Evolutionary conservation across 2,797 vertebrate species (phyloP), one percentile per base, ranked within the genome.

Genomic region (Myotis daubentonii): DNA sequence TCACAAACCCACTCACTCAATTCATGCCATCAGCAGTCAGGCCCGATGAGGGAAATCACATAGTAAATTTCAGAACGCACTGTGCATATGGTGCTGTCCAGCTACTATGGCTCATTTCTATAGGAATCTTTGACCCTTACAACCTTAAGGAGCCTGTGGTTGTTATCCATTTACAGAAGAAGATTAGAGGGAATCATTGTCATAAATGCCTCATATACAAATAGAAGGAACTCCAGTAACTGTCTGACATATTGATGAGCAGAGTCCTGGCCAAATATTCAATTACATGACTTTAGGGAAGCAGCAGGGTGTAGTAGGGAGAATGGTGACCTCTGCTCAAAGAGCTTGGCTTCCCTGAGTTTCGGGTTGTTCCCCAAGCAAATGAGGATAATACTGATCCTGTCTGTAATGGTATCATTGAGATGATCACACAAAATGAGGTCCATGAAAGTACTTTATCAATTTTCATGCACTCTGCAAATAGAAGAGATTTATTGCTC

Each of bases 161-260:
- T 88, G 16, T 71, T 62, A 71, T 5, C 68, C 20, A 79, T 62
- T 89, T 93, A 88, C 25, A 95, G 38, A 80, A 92, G 12, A 83
- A 68, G 23, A 47, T 81, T 72, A 84, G 41, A 85, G 12, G 44
- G 55, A 55, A 92, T 13, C 60, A 70, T 2, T 33, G 38, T 51
- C 71, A 78, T 49, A 13, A 76, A 91, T n/a, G 38, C 3, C 25
- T 84, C 57, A 30, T 62, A 87, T 53, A 85, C 38, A 95, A 90
- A 92, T 15, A 76, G 57, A 89, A 70, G 28, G 33, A 41, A 89
- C 33, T 38, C 47, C 23, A 30, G 33, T 68, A 88, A 66, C 55
- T 78, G 30, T 57, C 85, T 51, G 13, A 53, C 19, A 49, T 93
- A 68, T 36, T 20, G 89, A 80, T 25, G 89, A 83, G 38, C 4